Base-by-base conservation (phyloP, 2,888 invertebrate species). In the Argynnis bischoffii region DNA sequence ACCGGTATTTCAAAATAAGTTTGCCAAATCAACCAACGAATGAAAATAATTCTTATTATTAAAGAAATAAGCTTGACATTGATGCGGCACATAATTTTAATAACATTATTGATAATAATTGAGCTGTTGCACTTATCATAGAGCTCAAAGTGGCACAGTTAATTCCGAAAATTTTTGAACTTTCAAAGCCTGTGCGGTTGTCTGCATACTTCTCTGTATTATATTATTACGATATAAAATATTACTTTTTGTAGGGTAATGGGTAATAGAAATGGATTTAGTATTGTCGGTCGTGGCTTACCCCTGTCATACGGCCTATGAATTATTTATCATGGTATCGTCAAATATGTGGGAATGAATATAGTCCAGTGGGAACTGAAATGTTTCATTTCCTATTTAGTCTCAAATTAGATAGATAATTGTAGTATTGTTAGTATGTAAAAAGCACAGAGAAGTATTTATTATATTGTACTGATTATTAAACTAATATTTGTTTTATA, bases 271-370 rank as follows among this genome's bases (percentile, higher is more conserved):
- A 71, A 72, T 76, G 79, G 81, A 81, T 84, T 78, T 81, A 80
- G 78, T 78, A 72, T 75, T 67, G 74, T 74, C 75, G 76, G 73
- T 75, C 72, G 74, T 74, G 80, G 81, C 80, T 82, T 82, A 82
- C 74, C 70, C 77, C 67, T 67, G 68, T 71, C 72, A 66, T 66
- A 64, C 57, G 72, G 74, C 69, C 64, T 75, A 81, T 84, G 82
- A 84, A 83, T 82, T 82, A 85, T 85, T 83, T 82, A 85, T 83
- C 72, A 71, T 69, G 61, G 68, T 74, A 79, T 78, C n/a, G 21
- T 57, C 31, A 14, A 50, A 55, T 55, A 46, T 69, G 66, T 69
- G 69, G 69, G 79, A 79, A 77, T 64, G 67, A 68, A 60, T 21
- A 35, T 18, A 47, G 8, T 15, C 16, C 13, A 18, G 16, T 64